phyloP scores from a whole-genome alignment of 2,888 invertebrate genomes.

The Rhagonycha lutea region DNA sequence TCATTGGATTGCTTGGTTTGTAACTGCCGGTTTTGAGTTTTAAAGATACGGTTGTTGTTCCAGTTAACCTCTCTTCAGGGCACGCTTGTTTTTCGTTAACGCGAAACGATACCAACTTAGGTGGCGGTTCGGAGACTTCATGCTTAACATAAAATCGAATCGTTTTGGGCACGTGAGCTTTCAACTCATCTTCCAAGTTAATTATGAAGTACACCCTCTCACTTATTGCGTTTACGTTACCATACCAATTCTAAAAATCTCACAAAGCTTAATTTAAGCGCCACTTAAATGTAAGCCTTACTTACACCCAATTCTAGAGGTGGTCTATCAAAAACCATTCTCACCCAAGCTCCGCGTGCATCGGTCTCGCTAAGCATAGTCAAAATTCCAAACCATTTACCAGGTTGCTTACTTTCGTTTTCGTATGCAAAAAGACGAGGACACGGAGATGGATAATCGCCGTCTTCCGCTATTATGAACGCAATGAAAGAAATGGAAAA shows the following conservation, averaged over 20 bases:
- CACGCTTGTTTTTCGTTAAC: constrained; percentile 66
- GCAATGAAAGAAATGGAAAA: not conserved
- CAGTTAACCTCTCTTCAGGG: constrained; percentile 45
- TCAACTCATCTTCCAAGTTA: constrained; percentile 60
- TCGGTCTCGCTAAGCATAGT: constrained; percentile 60
- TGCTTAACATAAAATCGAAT: constrained; percentile 66
- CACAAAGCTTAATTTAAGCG: not conserved
- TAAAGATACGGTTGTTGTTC: not conserved
- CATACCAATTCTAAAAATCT: constrained; percentile 60
- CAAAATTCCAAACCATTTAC: constrained; percentile 65
- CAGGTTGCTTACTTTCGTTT: constrained; percentile 58
- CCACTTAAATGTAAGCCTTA: not conserved
- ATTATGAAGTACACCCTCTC: constrained; percentile 59
- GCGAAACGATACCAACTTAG: constrained; percentile 58
- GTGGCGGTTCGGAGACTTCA: constrained; percentile 54
- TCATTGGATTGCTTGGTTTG: not conserved
- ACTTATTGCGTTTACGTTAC: constrained; percentile 60
- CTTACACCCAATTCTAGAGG: constrained; percentile 29
- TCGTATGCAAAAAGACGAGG: constrained; percentile 64
- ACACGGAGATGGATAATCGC: constrained; percentile 56
- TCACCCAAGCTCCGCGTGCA: constrained; percentile 56
- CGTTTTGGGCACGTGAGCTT: constrained; percentile 60
- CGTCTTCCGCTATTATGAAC: not conserved
- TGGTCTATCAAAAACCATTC: constrained; percentile 52
- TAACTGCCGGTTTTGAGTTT: constrained; percentile 27